A percentile compares a stretch with the other conserved stretches of the same genome.
phyloP scores from a whole-genome alignment of 2,113 vertebrate genomes.

The Lophochroa leadbeateri region DNA sequence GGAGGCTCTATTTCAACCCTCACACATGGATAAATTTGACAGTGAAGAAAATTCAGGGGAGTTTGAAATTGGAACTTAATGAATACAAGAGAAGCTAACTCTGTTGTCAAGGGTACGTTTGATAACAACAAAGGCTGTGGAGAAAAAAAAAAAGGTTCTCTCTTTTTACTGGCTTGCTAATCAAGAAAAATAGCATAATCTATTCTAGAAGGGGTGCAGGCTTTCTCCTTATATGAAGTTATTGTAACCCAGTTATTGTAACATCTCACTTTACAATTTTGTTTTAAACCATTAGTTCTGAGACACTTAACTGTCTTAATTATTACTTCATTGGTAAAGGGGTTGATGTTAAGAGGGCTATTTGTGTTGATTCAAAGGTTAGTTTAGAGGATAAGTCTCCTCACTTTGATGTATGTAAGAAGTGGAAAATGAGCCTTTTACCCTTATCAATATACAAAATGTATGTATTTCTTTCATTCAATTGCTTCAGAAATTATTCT shows the following conservation, averaged over 20 bases:
- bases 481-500: not conserved
- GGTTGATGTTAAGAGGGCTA: accelerated
- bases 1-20: not conserved
- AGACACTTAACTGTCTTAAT: not conserved
- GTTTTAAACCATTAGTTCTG: not conserved
- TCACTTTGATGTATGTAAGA: not conserved
- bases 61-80: not conserved
- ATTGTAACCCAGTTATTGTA: not conserved
- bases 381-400: not conserved
- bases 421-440: not conserved
- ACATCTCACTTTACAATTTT: not conserved
- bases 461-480: not conserved
- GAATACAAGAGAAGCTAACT: not conserved
- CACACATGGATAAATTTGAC: not conserved
- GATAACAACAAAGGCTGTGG: not conserved
- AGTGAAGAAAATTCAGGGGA: not conserved
- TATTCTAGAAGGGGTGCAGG: not conserved
- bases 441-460: not conserved
- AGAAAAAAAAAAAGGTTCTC: not conserved
- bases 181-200: not conserved
- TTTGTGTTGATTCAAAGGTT: not conserved
- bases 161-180: not conserved
- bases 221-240: not conserved
- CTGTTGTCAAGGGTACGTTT: not conserved
- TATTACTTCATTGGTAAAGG: not conserved